Conservation (phyloP, 2,797 vertebrate genomes). For the Hemibagrus guttatus region DNA sequence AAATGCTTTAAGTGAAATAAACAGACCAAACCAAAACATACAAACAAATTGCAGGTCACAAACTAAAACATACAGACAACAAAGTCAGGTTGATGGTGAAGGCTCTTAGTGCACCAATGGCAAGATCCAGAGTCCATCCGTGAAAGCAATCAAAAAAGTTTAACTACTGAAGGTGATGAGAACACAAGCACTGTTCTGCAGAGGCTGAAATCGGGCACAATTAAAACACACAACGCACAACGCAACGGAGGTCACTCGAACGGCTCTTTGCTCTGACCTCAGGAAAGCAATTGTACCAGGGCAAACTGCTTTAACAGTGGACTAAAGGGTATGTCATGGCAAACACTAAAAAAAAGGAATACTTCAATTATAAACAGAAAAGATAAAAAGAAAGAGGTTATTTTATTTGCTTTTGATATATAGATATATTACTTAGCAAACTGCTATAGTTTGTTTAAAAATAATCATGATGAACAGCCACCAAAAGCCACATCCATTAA, state of each 20-base stretch:
- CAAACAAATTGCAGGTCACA: constrained; percentile 92
- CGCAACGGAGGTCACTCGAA: constrained; percentile 84
- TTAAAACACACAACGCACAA: constrained; percentile 81
- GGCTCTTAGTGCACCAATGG: constrained; percentile 62
- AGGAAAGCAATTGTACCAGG: constrained; percentile 52
- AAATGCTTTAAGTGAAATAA: constrained; percentile 88
- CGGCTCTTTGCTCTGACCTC: constrained; percentile 80
- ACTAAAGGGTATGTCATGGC: constrained; percentile 62
- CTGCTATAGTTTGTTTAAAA: constrained; percentile 82
- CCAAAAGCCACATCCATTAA: constrained; percentile 90
- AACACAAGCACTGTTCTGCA: constrained; percentile 68
- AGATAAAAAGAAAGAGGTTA: constrained; percentile 79
- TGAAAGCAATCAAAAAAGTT: constrained; percentile 71
- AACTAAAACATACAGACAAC: constrained; percentile 87
- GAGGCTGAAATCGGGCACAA: constrained; percentile 78
- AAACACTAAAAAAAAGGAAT: constrained; percentile 78
- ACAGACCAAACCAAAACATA: constrained; percentile 75
- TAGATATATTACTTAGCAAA: constrained; percentile 88
- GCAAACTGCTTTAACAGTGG: constrained; percentile 64
- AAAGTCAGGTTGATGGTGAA: constrained; percentile 79
- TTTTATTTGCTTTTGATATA: constrained; percentile 83
- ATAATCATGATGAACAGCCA: constrained; percentile 76
- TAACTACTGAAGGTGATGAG: constrained; percentile 74
- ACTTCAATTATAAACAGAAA: constrained; percentile 80
- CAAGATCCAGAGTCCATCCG: constrained; percentile 71